Conservation (phyloP, 2,888 invertebrate species). For the Pimpla rufipes region DNA sequence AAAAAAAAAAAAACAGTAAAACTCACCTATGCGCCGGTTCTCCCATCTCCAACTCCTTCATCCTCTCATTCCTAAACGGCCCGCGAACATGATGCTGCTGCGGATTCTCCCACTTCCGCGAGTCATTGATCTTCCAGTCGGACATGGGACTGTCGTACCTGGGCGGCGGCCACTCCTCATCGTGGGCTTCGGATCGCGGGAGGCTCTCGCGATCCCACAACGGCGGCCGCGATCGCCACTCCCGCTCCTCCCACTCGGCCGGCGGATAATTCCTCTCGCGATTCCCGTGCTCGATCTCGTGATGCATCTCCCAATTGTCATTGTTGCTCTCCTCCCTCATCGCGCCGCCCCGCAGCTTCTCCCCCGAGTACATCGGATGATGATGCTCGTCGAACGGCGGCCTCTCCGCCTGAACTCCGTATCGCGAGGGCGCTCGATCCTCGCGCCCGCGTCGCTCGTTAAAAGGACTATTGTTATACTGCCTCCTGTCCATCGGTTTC, state of each 20-base stretch:
- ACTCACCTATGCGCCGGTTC: conserved; percentile 76
- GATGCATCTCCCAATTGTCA: conserved; percentile 83
- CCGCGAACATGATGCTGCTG: conserved; percentile 80
- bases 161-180: conserved; percentile 82
- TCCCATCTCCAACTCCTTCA: conserved; percentile 81
- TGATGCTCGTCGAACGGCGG: conserved; percentile 77
- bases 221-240: conserved; percentile 80
- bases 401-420: conserved; percentile 75
- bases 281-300: conserved; percentile 80
- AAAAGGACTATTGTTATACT: conserved; percentile 85
- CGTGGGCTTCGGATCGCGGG: conserved; percentile 82
- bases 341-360: conserved; percentile 76
- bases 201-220: conserved; percentile 84
- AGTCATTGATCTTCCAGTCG: conserved; percentile 83
- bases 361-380: conserved; percentile 77
- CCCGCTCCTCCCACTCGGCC: conserved; percentile 83
- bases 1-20: conserved; percentile 13
- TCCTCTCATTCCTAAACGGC: conserved; percentile 81
- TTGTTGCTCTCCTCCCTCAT: conserved; percentile 79
- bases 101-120: conserved; percentile 82
- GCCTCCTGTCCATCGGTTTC: conserved; percentile 77
- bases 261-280: conserved; percentile 78
- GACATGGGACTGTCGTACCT: conserved; percentile 82
- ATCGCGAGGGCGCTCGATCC: conserved; percentile 83
- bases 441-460: conserved; percentile 84